Percentiles rank a stretch among this genome's conserved stretches.
Evolutionary conservation across 2,113 vertebrate genomes (phyloP).

Genomic region (Tonatia bakeri): DNA sequence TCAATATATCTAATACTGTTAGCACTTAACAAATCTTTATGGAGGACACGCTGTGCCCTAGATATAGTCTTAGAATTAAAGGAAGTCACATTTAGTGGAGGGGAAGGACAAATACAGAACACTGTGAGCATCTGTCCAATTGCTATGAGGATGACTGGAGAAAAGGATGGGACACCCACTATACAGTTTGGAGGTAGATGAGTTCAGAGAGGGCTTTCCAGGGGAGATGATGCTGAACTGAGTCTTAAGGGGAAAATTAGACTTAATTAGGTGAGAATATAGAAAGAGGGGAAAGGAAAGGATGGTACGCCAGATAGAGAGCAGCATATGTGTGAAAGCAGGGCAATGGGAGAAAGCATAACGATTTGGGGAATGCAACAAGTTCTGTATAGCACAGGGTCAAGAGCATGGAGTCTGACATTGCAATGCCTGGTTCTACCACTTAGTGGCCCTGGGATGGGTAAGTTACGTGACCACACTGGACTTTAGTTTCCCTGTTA

Average conservation of each 20-base stretch:
- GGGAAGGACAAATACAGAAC: neutral
- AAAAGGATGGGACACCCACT: neutral
- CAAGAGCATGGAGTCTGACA: neutral
- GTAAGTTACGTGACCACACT: neutral
- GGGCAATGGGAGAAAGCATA: neutral
- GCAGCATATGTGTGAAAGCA: neutral
- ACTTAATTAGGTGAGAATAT: neutral
- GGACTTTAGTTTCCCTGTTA: neutral
- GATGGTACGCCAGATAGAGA: neutral
- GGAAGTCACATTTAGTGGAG: neutral
- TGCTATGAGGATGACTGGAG: neutral
- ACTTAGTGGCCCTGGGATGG: neutral
- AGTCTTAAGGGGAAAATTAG: neutral
- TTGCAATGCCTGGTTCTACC: neutral
- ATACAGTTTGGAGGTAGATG: neutral
- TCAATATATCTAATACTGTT: neutral
- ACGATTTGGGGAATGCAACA: neutral
- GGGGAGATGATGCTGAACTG: neutral
- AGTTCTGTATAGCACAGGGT: accelerated
- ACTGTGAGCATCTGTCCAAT: neutral
- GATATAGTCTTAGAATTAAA: neutral
- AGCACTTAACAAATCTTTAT: neutral
- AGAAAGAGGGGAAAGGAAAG: neutral
- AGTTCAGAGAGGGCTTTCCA: neutral
- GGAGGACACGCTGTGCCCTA: neutral